Evolutionary conservation across 2,113 vertebrate species (phyloP), one percentile per base, ranked within the genome.

Genomic region (Elephantulus edwardii): DNA sequence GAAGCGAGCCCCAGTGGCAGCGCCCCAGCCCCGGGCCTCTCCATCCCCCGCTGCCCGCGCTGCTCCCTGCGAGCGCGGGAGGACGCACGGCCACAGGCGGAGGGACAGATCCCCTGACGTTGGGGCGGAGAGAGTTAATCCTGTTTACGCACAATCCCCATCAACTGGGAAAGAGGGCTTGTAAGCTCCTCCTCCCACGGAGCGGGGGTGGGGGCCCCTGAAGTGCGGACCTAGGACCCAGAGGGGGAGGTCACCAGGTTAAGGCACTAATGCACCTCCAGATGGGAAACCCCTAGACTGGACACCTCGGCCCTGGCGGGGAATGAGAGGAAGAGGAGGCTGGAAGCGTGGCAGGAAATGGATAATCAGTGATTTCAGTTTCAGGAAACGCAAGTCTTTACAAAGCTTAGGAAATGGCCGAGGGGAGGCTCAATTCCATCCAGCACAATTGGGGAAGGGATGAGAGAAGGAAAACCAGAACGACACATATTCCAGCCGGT

Each of bases 81-180:
- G 58, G 71, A 14, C 48, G 60, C n/a, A 24, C 83, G 20, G 52
- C 88, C 4, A 44, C 76, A 81, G 94, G 78, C 92, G 71, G 26
- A 44, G 0, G 68, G 19, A 58, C 56, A 6, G 88, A 52, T 46
- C 83, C 0, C 84, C 52, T 42, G 38, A 68, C 2, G 70, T 82
- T 38, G 94, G 96, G 72, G 54, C 33, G 33, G 90, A 93, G 91
- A 80, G 96, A 90, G 95, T 96, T 96, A 96, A 96, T 72, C 88
- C 79, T 86, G 95, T 70, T 92, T 92, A 93, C 83, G 84, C 91
- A 48, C 71, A 83, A 64, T 95, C 93, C 95, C 86, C 81, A 92
- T 84, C 89, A 28, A 42, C 87, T 6, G 24, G 82, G 60, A 77
- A 72, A 75, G 93, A 78, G 58, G 88, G 30, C 92, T 2, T 48